Conservation (phyloP, 2,113 vertebrate species). For the Rutilus rutilus region DNA sequence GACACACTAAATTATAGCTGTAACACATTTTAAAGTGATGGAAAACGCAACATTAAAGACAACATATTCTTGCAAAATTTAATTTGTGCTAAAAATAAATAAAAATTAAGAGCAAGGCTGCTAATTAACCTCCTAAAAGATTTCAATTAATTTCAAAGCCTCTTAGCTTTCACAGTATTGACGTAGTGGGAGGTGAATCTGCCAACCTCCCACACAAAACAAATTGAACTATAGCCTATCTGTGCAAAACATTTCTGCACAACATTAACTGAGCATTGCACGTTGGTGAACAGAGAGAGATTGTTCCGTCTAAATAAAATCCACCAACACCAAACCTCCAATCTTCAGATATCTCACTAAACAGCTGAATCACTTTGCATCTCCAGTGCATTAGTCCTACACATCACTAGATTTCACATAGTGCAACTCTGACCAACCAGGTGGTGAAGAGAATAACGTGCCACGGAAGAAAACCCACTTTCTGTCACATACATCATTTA, state of each 20-base stretch:
- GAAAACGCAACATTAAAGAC: neutral
- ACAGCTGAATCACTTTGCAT: slow-evolving; percentile 13
- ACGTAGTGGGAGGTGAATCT: neutral
- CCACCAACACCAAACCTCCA: slow-evolving; percentile 33
- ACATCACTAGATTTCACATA: neutral
- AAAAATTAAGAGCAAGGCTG: neutral
- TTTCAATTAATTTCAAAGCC: neutral
- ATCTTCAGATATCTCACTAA: slow-evolving; percentile 26
- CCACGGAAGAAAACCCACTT: neutral
- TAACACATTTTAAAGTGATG: neutral
- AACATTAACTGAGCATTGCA: slow-evolving; percentile 26
- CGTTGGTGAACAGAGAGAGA: slow-evolving; percentile 31
- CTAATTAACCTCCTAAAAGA: neutral
- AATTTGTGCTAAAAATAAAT: neutral
- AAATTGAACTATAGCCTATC: slow-evolving; percentile 31
- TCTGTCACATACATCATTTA: neutral
- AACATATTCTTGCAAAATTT: neutral
- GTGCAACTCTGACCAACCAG: neutral
- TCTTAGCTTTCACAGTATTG: neutral
- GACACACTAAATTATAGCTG: neutral
- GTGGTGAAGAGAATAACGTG: neutral
- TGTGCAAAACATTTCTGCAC: slow-evolving; percentile 41
- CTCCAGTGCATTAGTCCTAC: neutral
- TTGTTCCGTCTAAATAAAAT: slow-evolving; percentile 18
- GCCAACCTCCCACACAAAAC: slow-evolving; percentile 14